Evolutionary conservation across 2,113 vertebrate genomes (phyloP).

Genomic region (Tachysurus fulvidraco): DNA sequence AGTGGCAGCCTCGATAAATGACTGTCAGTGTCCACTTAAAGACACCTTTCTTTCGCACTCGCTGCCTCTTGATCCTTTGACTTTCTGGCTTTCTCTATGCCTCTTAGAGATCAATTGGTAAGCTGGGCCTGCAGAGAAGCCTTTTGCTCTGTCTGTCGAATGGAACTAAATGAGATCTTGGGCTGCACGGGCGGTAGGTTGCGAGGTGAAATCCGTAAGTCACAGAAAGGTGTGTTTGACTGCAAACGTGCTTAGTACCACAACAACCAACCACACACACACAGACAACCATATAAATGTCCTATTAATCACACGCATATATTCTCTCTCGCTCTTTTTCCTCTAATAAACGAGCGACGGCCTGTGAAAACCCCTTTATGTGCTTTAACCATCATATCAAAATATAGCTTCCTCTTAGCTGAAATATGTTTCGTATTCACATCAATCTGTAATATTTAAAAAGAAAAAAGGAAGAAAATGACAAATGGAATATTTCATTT

Average conservation of each 20-base stretch:
- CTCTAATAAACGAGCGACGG: neutral
- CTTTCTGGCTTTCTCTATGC: neutral
- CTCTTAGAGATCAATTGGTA: neutral
- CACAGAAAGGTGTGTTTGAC: slow-evolving; percentile 14
- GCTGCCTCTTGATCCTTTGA: neutral
- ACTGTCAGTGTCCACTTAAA: slow-evolving; percentile 20
- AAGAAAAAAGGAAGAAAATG: neutral
- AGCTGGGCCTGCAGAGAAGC: neutral
- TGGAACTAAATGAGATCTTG: slow-evolving; percentile 12
- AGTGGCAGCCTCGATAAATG: neutral
- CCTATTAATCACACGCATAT: neutral
- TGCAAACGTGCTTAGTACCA: neutral
- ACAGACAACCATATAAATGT: neutral
- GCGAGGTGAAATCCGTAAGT: slow-evolving; percentile 3
- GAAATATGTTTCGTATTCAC: neutral
- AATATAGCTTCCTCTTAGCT: too few relatives aligned
- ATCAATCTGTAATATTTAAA: neutral
- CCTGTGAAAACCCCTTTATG: neutral
- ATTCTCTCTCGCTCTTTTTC: neutral
- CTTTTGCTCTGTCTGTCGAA: neutral
- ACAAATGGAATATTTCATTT: neutral
- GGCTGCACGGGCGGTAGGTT: neutral
- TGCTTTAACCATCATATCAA: neutral
- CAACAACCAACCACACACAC: neutral
- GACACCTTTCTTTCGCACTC: neutral